phyloP scores from a whole-genome alignment of 2,113 vertebrate species.

The Rhabdomys dilectus region DNA sequence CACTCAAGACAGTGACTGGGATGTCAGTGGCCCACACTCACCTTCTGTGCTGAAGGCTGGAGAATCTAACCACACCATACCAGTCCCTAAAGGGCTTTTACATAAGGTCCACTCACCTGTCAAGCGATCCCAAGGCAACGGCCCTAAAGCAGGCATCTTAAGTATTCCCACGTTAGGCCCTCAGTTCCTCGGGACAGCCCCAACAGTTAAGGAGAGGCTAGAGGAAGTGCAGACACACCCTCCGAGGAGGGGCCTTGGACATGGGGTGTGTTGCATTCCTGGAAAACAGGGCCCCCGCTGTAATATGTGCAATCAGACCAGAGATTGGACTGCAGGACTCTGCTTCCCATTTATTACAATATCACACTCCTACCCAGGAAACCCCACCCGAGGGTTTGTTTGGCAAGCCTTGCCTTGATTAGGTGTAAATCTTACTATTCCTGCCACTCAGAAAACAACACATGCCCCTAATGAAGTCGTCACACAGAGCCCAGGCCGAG shows the following conservation, averaged over 20 bases:
- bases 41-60: not conserved
- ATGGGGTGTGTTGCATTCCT: slow-evolving; percentile 79
- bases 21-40: not conserved
- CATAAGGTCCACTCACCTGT: slow-evolving; percentile 67
- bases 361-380: slow-evolving; percentile 80
- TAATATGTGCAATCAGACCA: slow-evolving; percentile 75
- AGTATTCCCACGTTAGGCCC: slow-evolving; percentile 25
- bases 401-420: slow-evolving; percentile 81
- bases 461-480: not conserved
- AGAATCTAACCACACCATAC: not conserved
- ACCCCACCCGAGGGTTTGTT: slow-evolving; percentile 81
- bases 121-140: slow-evolving; percentile 62
- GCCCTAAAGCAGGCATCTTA: slow-evolving; percentile 48
- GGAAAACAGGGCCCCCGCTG: slow-evolving; percentile 71
- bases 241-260: slow-evolving; percentile 41
- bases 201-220: not conserved
- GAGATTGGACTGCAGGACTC: slow-evolving; percentile 68
- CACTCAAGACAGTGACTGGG: not conserved
- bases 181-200: slow-evolving; percentile 25
- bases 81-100: not conserved
- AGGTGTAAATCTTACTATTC: slow-evolving; percentile 75
- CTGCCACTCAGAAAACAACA: slow-evolving; percentile 65
- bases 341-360: slow-evolving; percentile 80
- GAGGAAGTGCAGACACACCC: slow-evolving; percentile 71
- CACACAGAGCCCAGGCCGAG: not conserved